Conservation (phyloP, 2,888 invertebrate genomes). For the Ennomos quercinarius region DNA sequence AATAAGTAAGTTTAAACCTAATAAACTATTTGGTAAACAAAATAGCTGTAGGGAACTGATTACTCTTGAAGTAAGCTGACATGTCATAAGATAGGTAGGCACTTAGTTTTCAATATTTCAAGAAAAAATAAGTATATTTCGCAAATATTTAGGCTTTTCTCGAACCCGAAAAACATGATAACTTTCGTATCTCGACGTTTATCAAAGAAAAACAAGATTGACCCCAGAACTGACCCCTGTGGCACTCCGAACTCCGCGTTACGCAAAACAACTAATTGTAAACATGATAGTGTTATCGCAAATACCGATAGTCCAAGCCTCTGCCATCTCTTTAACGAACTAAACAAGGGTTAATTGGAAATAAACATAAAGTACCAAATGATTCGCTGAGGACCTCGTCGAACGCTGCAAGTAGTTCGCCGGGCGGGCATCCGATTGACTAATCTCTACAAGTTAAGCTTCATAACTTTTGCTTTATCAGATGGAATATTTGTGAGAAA, state of each 20-base stretch:
- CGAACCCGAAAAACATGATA: too few relatives aligned
- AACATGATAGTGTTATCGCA: constrained; percentile 50
- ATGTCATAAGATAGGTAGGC: too few relatives aligned
- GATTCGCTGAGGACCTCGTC: constrained; percentile 15
- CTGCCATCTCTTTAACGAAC: constrained; percentile 27
- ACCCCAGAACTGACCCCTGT: constrained; percentile 42
- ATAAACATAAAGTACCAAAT: constrained; percentile 17
- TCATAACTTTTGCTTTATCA: constrained; percentile 8
- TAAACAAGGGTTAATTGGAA: constrained; percentile 38
- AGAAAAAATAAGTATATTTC: too few relatives aligned
- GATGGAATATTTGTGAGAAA: constrained; percentile 3
- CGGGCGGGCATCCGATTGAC: constrained; percentile 15
- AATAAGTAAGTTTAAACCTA: too few relatives aligned
- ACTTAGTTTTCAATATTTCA: too few relatives aligned
- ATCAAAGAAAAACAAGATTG: constrained; percentile 33
- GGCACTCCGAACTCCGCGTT: constrained; percentile 31
- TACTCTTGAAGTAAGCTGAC: too few relatives aligned
- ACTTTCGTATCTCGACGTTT: too few relatives aligned
- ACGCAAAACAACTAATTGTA: constrained; percentile 39
- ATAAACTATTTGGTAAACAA: too few relatives aligned
- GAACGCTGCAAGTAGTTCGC: constrained; percentile 20
- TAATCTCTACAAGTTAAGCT: constrained; percentile 9
- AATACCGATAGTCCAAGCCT: constrained; percentile 23
- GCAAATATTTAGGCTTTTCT: too few relatives aligned
- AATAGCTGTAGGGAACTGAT: too few relatives aligned